These are phyloP conservation scores for Tipula unca DNA, from an alignment of 2,888 invertebrate genomes.

Conservation along the genomic window DNA sequence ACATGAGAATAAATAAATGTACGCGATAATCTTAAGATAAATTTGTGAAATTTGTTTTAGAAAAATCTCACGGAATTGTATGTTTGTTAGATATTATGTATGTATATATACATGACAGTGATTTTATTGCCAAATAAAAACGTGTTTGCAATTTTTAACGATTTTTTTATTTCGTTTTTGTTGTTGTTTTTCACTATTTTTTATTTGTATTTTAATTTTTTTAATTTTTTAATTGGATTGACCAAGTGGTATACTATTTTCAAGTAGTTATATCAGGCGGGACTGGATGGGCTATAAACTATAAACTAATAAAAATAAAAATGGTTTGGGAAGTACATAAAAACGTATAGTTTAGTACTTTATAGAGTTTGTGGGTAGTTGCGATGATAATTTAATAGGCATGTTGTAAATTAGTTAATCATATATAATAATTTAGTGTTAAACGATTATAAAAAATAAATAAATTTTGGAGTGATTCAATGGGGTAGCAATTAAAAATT, in stretches of 20 bases:
- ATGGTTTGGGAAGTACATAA: not conserved
- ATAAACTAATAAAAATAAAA: too few relatives aligned
- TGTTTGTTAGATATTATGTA: too few relatives aligned
- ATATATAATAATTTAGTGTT: too few relatives aligned
- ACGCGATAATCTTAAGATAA: not conserved
- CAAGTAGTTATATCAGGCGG: too few relatives aligned
- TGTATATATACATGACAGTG: not conserved
- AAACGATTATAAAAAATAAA: too few relatives aligned
- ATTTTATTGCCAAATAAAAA: conserved; percentile 14
- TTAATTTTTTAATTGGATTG: not conserved
- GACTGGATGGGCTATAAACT: too few relatives aligned
- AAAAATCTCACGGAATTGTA: not conserved
- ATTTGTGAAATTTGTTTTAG: not conserved
- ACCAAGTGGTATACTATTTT: not conserved
- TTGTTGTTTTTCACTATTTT: not conserved
- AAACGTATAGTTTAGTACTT: not conserved
- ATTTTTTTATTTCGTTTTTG: not conserved
- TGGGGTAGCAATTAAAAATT: too few relatives aligned
- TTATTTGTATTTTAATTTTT: not conserved
- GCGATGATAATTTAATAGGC: not conserved
- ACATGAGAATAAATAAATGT: not conserved
- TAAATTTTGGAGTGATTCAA: too few relatives aligned
- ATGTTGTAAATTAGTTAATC: not conserved
- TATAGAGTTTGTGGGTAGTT: not conserved
- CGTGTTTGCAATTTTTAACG: not conserved